phyloP scores from a whole-genome alignment of 2,888 invertebrate genomes.

The Drosophila picticornis region DNA sequence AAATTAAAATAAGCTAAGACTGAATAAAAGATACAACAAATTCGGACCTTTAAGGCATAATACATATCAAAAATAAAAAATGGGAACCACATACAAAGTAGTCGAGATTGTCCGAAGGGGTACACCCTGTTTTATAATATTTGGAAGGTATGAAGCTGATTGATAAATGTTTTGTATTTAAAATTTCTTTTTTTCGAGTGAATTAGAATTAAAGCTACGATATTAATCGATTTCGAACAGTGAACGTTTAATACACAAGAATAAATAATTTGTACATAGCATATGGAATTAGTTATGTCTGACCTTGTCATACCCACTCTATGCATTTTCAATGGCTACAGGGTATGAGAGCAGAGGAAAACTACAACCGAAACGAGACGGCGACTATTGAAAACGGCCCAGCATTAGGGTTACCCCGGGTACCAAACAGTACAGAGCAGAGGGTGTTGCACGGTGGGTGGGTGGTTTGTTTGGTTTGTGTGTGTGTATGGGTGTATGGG shows the following conservation, averaged over 20 bases:
- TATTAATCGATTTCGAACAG: neutral
- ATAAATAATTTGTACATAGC: neutral
- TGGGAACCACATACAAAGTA: neutral
- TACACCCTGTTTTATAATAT: neutral
- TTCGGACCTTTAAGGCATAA: slow-evolving; percentile 33
- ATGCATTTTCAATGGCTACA: neutral
- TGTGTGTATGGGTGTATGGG: neutral
- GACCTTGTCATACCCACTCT: neutral
- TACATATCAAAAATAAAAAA: slow-evolving; percentile 33
- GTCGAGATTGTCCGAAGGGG: neutral
- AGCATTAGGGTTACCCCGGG: slow-evolving; percentile 56
- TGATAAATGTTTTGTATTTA: neutral
- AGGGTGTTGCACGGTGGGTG: neutral
- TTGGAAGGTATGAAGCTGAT: neutral
- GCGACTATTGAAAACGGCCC: slow-evolving; percentile 35
- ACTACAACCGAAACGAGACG: slow-evolving; percentile 34
- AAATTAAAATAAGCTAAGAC: neutral
- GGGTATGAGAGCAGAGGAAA: slow-evolving; percentile 11
- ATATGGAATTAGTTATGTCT: neutral
- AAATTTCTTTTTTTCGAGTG: neutral
- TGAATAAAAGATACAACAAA: neutral
- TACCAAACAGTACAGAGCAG: slow-evolving; percentile 23
- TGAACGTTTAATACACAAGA: neutral
- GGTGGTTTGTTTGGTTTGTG: neutral
- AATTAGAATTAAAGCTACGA: neutral